phyloP scores from a whole-genome alignment of 2,888 invertebrate species.

The Trichopria drosophilae region DNA sequence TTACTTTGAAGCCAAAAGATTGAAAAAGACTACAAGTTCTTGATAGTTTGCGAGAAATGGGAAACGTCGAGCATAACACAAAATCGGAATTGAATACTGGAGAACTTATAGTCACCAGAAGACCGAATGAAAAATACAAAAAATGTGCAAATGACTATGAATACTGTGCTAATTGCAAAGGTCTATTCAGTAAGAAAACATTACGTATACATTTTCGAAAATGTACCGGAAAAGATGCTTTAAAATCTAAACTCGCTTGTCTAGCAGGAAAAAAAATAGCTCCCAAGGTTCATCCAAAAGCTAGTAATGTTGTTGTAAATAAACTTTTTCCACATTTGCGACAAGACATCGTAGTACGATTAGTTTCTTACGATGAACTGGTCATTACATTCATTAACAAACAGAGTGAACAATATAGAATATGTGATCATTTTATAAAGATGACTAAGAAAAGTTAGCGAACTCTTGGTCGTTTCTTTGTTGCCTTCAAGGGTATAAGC shows the following conservation, averaged over 20 bases:
- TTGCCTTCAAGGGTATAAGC: not conserved
- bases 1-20: too few species aligned
- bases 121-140: not conserved
- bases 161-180: too few species aligned
- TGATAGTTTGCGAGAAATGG: too few species aligned
- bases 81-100: not conserved
- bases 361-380: constrained; percentile 4
- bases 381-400: not conserved
- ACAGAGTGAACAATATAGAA: too few species aligned
- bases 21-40: too few species aligned
- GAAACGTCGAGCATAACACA: constrained; percentile 3
- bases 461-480: constrained; percentile 7
- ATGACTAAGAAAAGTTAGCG: not conserved
- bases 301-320: not conserved
- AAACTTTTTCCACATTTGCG: constrained; percentile 3
- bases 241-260: too few species aligned
- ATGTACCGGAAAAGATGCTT: too few species aligned
- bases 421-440: not conserved
- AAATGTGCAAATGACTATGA: too few species aligned
- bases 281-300: too few species aligned
- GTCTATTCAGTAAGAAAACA: too few species aligned
- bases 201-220: too few species aligned
- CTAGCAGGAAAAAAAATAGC: too few species aligned
- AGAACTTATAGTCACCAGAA: constrained; percentile 5
- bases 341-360: constrained; percentile 4